These are phyloP conservation scores for Panurus biarmicus DNA, from an alignment of 2,113 vertebrate genomes.

Conservation along the genomic window DNA sequence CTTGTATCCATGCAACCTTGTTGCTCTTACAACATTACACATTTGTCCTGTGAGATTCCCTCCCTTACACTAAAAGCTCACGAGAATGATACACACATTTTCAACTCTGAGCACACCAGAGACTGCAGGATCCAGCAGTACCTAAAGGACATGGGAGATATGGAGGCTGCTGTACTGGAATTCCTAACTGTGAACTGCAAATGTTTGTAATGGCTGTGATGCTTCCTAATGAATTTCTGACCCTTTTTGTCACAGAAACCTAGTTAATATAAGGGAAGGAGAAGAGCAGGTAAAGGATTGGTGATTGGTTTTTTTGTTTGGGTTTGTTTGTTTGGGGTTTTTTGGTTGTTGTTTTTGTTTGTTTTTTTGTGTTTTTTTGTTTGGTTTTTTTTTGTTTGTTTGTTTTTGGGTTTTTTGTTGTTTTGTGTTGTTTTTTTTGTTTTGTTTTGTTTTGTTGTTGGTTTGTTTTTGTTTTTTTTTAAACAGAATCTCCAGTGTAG, in stretches of 20 bases:
- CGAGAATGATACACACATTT: background rate
- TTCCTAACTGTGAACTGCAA: background rate
- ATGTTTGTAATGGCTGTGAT: background rate
- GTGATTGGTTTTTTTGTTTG: background rate
- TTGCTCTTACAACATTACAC: conserved; percentile 46
- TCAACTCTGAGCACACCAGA: background rate
- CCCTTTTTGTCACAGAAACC: conserved; percentile 13
- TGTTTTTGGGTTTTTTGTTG: no score
- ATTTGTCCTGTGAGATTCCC: conserved; percentile 50
- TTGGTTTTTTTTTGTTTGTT: background rate
- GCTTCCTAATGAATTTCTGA: conserved; percentile 11
- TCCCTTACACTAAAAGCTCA: conserved; percentile 49
- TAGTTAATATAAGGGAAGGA: background rate
- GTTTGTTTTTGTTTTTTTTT: background rate
- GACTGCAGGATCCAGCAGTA: background rate
- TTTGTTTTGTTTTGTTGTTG: no score
- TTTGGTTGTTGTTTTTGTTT: no score
- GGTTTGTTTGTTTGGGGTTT: no score
- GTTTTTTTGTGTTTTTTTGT: background rate
- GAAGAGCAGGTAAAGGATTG: background rate
- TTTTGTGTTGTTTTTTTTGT: no score
- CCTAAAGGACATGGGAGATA: background rate
- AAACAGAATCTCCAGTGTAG: background rate
- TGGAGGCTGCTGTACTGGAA: background rate
- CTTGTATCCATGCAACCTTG: conserved; percentile 50